Conservation (phyloP, 1,140 invertebrate species). For the Augochlora pura region DNA sequence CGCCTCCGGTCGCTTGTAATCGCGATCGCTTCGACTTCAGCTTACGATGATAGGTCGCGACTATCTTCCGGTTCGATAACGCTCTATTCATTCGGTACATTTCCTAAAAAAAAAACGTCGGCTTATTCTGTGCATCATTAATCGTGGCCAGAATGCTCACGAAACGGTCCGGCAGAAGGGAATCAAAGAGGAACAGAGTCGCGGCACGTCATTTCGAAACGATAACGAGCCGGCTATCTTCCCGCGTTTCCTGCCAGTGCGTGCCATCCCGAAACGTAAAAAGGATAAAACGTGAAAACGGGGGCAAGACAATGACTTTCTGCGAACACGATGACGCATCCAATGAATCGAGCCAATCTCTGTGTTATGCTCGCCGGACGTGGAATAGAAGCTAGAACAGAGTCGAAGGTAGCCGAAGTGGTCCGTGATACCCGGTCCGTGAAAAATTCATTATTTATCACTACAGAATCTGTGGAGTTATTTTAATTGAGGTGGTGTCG, state of each 20-base stretch:
- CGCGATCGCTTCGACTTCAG: neutral
- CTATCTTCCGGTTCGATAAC: conserved; percentile 8
- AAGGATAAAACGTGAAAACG: conserved; percentile 60
- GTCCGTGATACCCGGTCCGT: neutral
- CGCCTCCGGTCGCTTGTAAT: neutral
- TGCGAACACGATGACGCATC: conserved; percentile 52
- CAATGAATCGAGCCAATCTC: conserved; percentile 29
- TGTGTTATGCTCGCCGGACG: neutral
- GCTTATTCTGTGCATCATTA: neutral
- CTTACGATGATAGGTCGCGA: neutral
- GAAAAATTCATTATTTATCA: too few relatives aligned
- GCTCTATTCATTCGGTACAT: conserved; percentile 18
- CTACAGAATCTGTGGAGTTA: too few relatives aligned
- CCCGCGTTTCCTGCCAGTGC: conserved; percentile 58
- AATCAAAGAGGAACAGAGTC: conserved; percentile 15
- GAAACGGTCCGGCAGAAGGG: neutral
- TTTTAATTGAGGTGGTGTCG: too few relatives aligned
- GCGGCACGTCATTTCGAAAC: conserved; percentile 23
- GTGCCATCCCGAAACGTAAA: conserved; percentile 56
- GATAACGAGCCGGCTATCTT: conserved; percentile 59
- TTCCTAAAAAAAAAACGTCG: neutral
- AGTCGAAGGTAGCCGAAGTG: conserved; percentile 1
- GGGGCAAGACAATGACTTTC: conserved; percentile 65
- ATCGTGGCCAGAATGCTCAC: neutral
- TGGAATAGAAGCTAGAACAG: conserved; percentile 1